Evolutionary conservation across 1,140 invertebrate genomes (phyloP).

Genomic region (Diorhabda sublineata): DNA sequence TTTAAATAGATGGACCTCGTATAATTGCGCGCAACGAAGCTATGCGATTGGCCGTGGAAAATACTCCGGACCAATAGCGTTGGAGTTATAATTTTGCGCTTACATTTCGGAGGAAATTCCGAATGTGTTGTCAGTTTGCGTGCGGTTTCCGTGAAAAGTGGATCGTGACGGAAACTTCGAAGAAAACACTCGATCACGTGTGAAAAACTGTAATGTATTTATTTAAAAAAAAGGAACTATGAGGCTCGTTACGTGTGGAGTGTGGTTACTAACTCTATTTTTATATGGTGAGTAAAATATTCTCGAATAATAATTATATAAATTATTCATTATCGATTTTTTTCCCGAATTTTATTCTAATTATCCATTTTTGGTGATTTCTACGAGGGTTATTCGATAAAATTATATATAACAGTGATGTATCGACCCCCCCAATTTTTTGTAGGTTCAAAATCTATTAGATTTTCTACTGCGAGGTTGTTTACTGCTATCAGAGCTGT

Average conservation of each 20-base stretch:
- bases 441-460: no score
- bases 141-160: slow-evolving; percentile 8
- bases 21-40: slow-evolving; percentile 25
- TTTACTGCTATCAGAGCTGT: no score
- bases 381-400: no score
- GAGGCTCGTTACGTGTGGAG: slow-evolving; percentile 19
- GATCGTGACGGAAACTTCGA: slow-evolving; percentile 4
- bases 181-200: slow-evolving; percentile 24
- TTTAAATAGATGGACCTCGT: neutral
- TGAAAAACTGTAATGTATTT: neutral
- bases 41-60: slow-evolving; percentile 21
- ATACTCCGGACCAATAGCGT: slow-evolving; percentile 22
- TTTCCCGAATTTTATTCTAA: no score
- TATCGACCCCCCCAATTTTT: no score
- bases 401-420: no score
- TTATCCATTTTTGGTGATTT: no score
- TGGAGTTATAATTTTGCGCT: slow-evolving; percentile 16
- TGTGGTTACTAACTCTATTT: slow-evolving; percentile 26
- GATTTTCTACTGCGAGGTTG: no score
- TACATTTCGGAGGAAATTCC: slow-evolving; percentile 22
- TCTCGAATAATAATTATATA: no score
- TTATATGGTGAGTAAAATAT: slow-evolving; percentile 21
- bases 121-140: slow-evolving; percentile 26
- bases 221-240: slow-evolving; percentile 12
- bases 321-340: no score